phyloP scores from a whole-genome alignment of 2,113 vertebrate species.

The Heptranchias perlo region DNA sequence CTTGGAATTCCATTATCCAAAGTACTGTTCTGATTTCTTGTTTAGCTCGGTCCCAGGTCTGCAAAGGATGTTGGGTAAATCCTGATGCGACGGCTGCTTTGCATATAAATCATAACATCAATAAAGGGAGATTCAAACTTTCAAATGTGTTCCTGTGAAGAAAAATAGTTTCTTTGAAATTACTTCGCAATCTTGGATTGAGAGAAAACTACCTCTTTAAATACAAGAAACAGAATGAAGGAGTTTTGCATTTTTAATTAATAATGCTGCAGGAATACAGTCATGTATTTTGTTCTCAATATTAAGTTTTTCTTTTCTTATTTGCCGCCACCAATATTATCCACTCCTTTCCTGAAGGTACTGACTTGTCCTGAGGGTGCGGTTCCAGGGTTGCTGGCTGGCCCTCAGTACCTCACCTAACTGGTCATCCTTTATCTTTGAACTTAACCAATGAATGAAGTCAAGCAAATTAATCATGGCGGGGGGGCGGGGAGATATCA shows the following conservation, averaged over 20 bases:
- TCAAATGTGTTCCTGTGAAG: neutral
- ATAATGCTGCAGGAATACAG: neutral
- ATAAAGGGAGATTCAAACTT: neutral
- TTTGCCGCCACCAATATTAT: too few species aligned
- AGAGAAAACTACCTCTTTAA: neutral
- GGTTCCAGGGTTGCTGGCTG: neutral
- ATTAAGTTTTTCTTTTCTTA: neutral
- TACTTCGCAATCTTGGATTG: neutral
- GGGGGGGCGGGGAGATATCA: neutral
- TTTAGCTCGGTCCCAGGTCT: neutral
- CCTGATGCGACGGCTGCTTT: neutral
- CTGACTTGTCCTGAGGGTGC: neutral
- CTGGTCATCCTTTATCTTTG: neutral
- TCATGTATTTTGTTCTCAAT: neutral
- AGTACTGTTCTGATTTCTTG: neutral
- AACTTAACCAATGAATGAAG: neutral
- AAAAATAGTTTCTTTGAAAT: neutral
- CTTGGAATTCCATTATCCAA: neutral
- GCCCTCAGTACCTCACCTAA: neutral
- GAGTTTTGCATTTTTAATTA: neutral
- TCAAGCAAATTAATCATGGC: neutral
- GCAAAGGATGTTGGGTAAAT: neutral
- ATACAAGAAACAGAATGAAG: neutral
- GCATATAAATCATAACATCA: conserved; percentile 16
- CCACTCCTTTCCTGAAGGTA: too few species aligned